Evolutionary conservation across 2,113 vertebrate genomes (phyloP).

Genomic region (Alaudala cheleensis): DNA sequence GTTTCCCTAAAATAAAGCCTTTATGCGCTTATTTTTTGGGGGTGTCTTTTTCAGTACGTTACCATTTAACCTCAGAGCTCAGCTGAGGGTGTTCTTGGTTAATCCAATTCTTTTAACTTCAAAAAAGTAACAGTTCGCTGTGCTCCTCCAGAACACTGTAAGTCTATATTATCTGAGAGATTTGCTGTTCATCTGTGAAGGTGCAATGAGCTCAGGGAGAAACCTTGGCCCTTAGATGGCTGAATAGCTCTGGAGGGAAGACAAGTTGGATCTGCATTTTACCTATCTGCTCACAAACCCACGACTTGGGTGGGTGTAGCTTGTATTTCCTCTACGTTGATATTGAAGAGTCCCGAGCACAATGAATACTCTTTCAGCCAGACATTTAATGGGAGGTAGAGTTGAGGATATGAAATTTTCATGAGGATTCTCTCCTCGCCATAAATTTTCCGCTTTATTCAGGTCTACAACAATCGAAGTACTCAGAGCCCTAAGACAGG

Average conservation of each 20-base stretch:
- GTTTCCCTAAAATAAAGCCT: not conserved
- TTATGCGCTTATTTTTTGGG: rapidly evolving
- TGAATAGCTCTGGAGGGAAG: not conserved
- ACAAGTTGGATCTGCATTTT: not conserved
- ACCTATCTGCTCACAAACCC: not conserved
- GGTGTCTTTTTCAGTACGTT: not conserved
- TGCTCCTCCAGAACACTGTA: not conserved
- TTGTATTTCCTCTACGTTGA: not conserved
- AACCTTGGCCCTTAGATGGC: not conserved
- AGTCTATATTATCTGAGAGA: not conserved
- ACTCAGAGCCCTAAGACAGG: not conserved
- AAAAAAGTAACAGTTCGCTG: not conserved
- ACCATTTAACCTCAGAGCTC: not conserved
- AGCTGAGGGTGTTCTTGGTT: not conserved
- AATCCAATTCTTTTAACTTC: not conserved
- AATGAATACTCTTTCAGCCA: not conserved
- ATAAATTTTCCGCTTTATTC: not conserved
- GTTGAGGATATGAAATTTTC: not conserved
- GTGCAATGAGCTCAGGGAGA: not conserved
- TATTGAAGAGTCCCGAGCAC: not conserved
- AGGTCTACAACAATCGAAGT: not conserved
- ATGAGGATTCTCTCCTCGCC: rapidly evolving
- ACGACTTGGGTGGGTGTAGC: not conserved
- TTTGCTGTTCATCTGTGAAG: not conserved
- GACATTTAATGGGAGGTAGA: not conserved